These are phyloP conservation scores for Antennarius maculatus DNA, from an alignment of 2,797 vertebrate species.

Conservation along the genomic window DNA sequence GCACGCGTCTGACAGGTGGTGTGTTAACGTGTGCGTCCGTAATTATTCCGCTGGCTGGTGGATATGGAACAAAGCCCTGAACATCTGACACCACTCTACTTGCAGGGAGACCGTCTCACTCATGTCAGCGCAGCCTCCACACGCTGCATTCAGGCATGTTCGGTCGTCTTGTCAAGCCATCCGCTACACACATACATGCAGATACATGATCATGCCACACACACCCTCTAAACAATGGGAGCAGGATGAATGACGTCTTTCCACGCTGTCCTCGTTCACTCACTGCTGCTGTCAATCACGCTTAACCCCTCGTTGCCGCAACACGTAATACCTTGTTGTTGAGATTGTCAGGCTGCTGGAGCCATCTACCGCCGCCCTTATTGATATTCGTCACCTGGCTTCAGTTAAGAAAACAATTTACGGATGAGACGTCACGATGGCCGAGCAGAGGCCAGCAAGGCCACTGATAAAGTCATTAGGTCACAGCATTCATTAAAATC, in stretches of 20 bases:
- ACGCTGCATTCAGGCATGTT: conserved; percentile 30
- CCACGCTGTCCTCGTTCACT: conserved; percentile 31
- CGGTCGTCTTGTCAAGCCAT: conserved; percentile 37
- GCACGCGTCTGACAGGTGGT: conserved; percentile 42
- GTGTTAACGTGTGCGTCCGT: conserved; percentile 13
- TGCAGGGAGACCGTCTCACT: conserved; percentile 25
- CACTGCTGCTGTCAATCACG: conserved; percentile 48
- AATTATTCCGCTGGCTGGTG: conserved; percentile 48
- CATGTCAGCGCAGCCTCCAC: conserved; percentile 31
- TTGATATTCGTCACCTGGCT: conserved; percentile 71
- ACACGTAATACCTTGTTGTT: conserved; percentile 3
- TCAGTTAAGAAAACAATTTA: conserved; percentile 71
- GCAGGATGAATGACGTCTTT: conserved; percentile 13
- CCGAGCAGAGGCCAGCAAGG: conserved; percentile 53
- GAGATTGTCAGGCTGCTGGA: conserved; percentile 28
- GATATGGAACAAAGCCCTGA: conserved; percentile 46
- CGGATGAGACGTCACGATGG: conserved; percentile 35
- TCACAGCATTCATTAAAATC: conserved; percentile 62
- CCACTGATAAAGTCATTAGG: conserved; percentile 70
- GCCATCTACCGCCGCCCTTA: conserved; percentile 42
- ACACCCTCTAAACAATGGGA: conserved; percentile 15
- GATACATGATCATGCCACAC: conserved; percentile 4
- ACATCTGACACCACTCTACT: conserved; percentile 48
- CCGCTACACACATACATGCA: conserved; percentile 14
- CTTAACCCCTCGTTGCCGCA: conserved; percentile 44